A percentile compares a stretch with the other conserved stretches of the same genome.
These are phyloP conservation scores for Anastrepha ludens DNA, from an alignment of 1,140 invertebrate genomes.

Conservation along the genomic window DNA sequence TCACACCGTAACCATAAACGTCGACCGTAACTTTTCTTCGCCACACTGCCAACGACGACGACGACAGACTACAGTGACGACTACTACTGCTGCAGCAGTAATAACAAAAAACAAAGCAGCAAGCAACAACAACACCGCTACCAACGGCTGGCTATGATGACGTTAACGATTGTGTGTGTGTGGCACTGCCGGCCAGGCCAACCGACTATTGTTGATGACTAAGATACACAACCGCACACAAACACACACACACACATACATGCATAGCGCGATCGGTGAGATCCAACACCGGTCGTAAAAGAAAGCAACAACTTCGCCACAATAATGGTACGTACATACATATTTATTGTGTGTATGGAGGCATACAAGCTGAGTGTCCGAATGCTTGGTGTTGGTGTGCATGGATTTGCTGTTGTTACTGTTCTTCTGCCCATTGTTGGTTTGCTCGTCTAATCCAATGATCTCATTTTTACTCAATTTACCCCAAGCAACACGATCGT, in stretches of 20 bases:
- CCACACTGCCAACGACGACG: conserved; percentile 14
- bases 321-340: background rate
- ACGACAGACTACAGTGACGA: background rate
- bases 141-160: conserved; percentile 16
- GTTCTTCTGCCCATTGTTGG: conserved; percentile 42
- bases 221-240: background rate
- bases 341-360: background rate
- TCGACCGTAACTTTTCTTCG: conserved; percentile 39
- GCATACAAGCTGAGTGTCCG: background rate
- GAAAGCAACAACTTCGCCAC: background rate
- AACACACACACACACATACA: background rate
- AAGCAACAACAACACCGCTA: background rate
- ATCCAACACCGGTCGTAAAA: conserved; percentile 5
- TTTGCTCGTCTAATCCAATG: conserved; percentile 34
- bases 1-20: conserved; percentile 22
- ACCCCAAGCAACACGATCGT: background rate
- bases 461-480: conserved; percentile 46
- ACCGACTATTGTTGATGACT: conserved; percentile 44
- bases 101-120: conserved; percentile 10
- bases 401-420: conserved; percentile 1
- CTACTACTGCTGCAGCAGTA: background rate
- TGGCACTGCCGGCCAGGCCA: conserved; percentile 19
- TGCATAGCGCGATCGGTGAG: conserved; percentile 11
- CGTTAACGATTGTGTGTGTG: conserved; percentile 56
- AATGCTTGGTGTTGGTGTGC: background rate